Percentiles rank a stretch among this genome's conserved stretches.
Conservation (phyloP, 1,140 invertebrate species). For the Calliphora vicina region DNA sequence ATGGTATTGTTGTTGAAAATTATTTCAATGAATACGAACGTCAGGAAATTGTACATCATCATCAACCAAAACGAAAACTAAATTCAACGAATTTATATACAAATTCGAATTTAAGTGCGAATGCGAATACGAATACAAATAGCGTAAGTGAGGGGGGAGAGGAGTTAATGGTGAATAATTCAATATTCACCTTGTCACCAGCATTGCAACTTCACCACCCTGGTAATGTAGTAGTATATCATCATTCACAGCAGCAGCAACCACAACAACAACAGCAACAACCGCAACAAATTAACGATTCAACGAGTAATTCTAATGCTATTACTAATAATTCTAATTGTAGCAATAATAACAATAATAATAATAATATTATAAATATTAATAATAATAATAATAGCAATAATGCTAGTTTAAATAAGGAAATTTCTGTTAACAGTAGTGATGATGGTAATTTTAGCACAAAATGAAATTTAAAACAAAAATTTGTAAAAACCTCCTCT, state of each 20-base stretch:
- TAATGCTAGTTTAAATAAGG: neutral
- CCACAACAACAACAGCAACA: constrained; percentile 40
- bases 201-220: constrained; percentile 33
- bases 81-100: constrained; percentile 10
- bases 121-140: neutral
- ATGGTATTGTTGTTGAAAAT: constrained; percentile 60
- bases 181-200: constrained; percentile 42
- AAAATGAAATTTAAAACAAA: neutral
- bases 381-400: constrained; percentile 13
- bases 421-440: neutral
- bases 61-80: neutral
- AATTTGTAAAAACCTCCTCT: neutral
- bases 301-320: constrained; percentile 51
- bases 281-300: constrained; percentile 40
- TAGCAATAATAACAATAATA: constrained; percentile 39
- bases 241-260: constrained; percentile 39
- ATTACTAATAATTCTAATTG: constrained; percentile 22
- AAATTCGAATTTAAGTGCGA: neutral
- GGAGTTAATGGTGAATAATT: neutral
- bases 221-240: neutral
- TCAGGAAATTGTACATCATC: constrained; percentile 57
- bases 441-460: constrained; percentile 8
- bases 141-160: too few relatives aligned
- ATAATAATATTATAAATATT: constrained; percentile 47
- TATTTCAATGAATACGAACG: constrained; percentile 62